phyloP scores from a whole-genome alignment of 1,140 invertebrate species.

The Drosophila murphyi region DNA sequence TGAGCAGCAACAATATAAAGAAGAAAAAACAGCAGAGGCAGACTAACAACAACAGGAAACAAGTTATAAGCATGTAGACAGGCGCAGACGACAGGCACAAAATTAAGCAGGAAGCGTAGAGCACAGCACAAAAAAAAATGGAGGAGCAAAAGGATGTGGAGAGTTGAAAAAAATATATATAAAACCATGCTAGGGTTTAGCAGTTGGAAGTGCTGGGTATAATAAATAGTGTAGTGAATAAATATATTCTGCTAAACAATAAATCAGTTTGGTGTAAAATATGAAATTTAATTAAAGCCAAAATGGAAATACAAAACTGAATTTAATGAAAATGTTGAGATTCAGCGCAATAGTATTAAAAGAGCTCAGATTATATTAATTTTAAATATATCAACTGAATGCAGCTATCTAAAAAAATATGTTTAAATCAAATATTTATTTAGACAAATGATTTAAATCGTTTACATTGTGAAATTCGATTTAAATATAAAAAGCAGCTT shows the following conservation, averaged over 20 bases:
- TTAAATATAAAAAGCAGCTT: too few species aligned
- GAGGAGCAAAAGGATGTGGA: conserved; percentile 22
- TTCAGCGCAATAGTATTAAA: too few species aligned
- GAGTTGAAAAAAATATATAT: conserved; percentile 13
- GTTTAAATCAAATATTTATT: too few species aligned
- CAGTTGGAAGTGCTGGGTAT: conserved; percentile 2
- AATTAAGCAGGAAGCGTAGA: conserved; percentile 75
- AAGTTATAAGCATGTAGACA: conserved; percentile 81
- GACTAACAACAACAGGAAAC: conserved; percentile 61
- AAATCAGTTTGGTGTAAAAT: too few species aligned
- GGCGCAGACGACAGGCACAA: conserved; percentile 70
- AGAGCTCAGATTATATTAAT: too few species aligned
- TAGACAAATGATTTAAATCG: too few species aligned
- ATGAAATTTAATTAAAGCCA: too few species aligned
- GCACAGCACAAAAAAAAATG: conserved; percentile 19
- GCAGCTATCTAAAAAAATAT: too few species aligned
- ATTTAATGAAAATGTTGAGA: too few species aligned
- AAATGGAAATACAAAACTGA: too few species aligned
- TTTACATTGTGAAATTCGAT: too few species aligned
- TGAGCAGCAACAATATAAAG: conserved; percentile 46
- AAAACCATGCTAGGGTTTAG: conserved; percentile 9
- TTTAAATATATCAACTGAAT: too few species aligned
- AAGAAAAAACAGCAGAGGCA: background rate
- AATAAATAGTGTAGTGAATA: conserved; percentile 45
- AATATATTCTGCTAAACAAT: conserved; percentile 43